Percentiles rank a stretch among this genome's conserved stretches.
Conservation (phyloP, 1,140 invertebrate genomes). For the Trypoxylus dichotomus region DNA sequence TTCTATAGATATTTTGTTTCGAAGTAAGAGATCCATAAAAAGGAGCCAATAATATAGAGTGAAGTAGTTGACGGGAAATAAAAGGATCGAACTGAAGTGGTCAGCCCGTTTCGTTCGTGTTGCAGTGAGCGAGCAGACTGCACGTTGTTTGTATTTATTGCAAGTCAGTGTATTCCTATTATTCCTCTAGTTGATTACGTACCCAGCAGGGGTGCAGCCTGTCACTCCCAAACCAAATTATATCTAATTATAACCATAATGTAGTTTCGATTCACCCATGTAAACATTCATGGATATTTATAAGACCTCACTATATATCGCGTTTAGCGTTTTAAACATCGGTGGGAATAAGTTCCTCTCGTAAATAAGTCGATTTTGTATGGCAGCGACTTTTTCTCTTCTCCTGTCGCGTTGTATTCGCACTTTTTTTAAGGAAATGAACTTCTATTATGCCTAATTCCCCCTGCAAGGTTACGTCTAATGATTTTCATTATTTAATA, state of each 20-base stretch:
- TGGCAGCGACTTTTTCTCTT: neutral
- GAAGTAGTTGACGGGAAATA: constrained; percentile 26
- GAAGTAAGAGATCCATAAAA: constrained; percentile 24
- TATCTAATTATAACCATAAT: constrained; percentile 41
- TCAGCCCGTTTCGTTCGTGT: constrained; percentile 19
- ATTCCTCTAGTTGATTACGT: constrained; percentile 50
- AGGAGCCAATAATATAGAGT: constrained; percentile 9
- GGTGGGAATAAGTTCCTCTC: constrained; percentile 5
- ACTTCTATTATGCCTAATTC: constrained; percentile 6
- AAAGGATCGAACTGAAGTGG: constrained; percentile 14
- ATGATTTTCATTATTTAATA: constrained; percentile 2
- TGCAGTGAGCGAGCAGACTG: constrained; percentile 33
- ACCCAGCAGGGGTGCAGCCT: constrained; percentile 49
- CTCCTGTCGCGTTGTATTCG: neutral
- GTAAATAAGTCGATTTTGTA: constrained; percentile 19
- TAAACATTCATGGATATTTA: constrained; percentile 33
- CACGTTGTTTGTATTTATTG: constrained; percentile 50
- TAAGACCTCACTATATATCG: constrained; percentile 20
- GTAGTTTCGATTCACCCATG: constrained; percentile 33
- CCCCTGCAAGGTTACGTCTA: neutral
- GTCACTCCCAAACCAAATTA: constrained; percentile 52
- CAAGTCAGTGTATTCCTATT: constrained; percentile 52
- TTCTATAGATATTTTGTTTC: constrained; percentile 22
- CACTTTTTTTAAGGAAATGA: constrained; percentile 15
- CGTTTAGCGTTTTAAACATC: constrained; percentile 7